phyloP scores from a whole-genome alignment of 2,888 invertebrate species.

The Drosophila pseudotalamancana region DNA sequence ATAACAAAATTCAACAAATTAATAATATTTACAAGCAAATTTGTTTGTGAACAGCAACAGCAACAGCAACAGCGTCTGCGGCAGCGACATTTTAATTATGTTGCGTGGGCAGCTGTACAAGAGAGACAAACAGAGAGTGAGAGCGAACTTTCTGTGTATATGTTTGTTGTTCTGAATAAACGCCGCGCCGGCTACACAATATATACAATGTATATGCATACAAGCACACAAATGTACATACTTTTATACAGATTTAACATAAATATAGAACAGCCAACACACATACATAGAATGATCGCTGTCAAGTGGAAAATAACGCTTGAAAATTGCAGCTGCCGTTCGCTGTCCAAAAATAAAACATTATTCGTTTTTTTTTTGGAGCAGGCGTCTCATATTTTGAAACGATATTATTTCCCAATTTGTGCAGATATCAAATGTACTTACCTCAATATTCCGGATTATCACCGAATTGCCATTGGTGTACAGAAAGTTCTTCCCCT shows the following conservation, averaged over 20 bases:
- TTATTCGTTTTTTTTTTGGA: slow-evolving; percentile 48
- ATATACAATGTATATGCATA: slow-evolving; percentile 9
- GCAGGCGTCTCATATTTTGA: slow-evolving; percentile 43
- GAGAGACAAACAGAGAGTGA: slow-evolving; percentile 29
- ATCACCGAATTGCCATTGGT: slow-evolving; percentile 99
- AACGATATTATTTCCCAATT: slow-evolving; percentile 11
- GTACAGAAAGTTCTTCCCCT: slow-evolving; percentile 98
- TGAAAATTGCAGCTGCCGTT: slow-evolving; percentile 71
- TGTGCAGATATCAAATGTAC: slow-evolving; percentile 23
- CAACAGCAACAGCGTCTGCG: slow-evolving; percentile 3
- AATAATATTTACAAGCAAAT: slow-evolving; percentile 49
- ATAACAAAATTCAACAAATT: slow-evolving; percentile 32
- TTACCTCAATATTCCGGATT: slow-evolving; percentile 94
- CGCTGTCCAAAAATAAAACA: slow-evolving; percentile 70
- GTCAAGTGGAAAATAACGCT: slow-evolving; percentile 65
- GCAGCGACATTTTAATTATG: slow-evolving; percentile 34
- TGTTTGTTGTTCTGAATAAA: slow-evolving; percentile 12
- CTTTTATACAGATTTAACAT: slow-evolving; percentile 47
- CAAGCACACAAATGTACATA: background rate
- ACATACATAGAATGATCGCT: slow-evolving; percentile 18
- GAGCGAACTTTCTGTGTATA: slow-evolving; percentile 17
- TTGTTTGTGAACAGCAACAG: slow-evolving; percentile 14
- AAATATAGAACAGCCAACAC: slow-evolving; percentile 63
- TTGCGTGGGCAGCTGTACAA: slow-evolving; percentile 58
- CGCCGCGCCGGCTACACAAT: slow-evolving; percentile 39